Conservation (phyloP, 2,113 vertebrate species). For the Aix galericulata region DNA sequence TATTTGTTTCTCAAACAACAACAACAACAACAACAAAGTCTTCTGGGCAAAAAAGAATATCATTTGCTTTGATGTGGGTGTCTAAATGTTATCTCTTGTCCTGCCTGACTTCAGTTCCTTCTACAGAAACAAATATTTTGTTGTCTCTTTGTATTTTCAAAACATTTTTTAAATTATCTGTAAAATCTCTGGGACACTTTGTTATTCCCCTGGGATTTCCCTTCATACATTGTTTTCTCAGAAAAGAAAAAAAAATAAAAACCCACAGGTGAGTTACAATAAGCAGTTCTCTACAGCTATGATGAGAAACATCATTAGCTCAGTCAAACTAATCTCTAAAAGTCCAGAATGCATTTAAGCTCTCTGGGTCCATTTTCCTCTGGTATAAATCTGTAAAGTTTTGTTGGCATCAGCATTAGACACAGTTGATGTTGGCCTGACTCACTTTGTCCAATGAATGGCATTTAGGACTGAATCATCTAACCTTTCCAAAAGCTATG, state of each 20-base stretch:
- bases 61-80: not conserved
- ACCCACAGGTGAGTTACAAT: not conserved
- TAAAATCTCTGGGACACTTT: not conserved
- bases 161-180: not conserved
- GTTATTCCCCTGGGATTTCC: not conserved
- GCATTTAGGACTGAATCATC: constrained; percentile 1
- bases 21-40: not conserved
- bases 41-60: not conserved
- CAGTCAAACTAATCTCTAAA: not conserved
- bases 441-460: not conserved
- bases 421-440: constrained; percentile 21
- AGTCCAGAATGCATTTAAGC: not conserved
- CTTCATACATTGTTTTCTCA: not conserved
- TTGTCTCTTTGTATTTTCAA: not conserved
- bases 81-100: not conserved
- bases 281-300: not conserved
- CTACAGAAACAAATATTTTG: not conserved
- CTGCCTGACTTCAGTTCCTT: not conserved
- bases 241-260: not conserved
- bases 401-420: not conserved
- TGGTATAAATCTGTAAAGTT: not conserved
- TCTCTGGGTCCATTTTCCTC: not conserved
- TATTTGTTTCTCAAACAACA: not conserved
- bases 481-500: not conserved
- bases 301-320: not conserved